A percentile compares a stretch with the other conserved stretches of the same genome.
phyloP scores from a whole-genome alignment of 2,113 vertebrate genomes.

The Syngnathus scovelli region DNA sequence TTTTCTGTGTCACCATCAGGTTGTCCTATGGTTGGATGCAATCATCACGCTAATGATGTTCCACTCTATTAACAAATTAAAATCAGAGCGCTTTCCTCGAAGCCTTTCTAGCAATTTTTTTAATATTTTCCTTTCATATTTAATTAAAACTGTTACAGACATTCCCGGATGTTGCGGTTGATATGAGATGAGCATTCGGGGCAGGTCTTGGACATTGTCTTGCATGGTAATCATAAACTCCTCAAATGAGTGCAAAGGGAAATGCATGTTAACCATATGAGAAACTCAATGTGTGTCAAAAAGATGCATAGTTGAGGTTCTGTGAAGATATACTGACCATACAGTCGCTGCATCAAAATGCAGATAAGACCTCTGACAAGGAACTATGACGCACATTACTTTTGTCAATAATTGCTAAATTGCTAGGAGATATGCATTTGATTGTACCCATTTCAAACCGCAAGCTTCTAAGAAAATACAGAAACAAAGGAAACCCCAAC shows the following conservation, averaged over 20 bases:
- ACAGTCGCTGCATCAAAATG: constrained; percentile 48
- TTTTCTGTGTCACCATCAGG: constrained; percentile 30
- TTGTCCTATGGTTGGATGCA: constrained; percentile 40
- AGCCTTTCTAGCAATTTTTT: constrained; percentile 54
- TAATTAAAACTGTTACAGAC: constrained; percentile 60
- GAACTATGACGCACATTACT: constrained; percentile 2
- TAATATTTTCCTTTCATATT: constrained; percentile 55
- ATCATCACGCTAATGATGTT: constrained; percentile 58
- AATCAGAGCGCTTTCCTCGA: constrained; percentile 42
- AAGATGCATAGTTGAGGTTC: constrained; percentile 43
- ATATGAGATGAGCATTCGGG: constrained; percentile 57
- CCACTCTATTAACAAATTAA: constrained; percentile 62
- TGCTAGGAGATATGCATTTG: too few species aligned
- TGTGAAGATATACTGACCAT: constrained; percentile 30
- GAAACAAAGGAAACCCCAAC: too few species aligned
- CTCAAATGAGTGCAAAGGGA: constrained; percentile 54
- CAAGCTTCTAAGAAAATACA: too few species aligned
- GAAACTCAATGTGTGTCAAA: constrained; percentile 64
- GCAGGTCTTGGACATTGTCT: constrained; percentile 51
- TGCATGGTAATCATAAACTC: constrained; percentile 62
- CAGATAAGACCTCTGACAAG: constrained; percentile 26
- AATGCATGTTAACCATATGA: constrained; percentile 54
- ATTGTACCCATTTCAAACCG: too few species aligned
- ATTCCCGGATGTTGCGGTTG: constrained; percentile 42
- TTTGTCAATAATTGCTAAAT: constrained; percentile 20